phyloP scores from a whole-genome alignment of 2,888 invertebrate species.

The Podotricha telesiphe region DNA sequence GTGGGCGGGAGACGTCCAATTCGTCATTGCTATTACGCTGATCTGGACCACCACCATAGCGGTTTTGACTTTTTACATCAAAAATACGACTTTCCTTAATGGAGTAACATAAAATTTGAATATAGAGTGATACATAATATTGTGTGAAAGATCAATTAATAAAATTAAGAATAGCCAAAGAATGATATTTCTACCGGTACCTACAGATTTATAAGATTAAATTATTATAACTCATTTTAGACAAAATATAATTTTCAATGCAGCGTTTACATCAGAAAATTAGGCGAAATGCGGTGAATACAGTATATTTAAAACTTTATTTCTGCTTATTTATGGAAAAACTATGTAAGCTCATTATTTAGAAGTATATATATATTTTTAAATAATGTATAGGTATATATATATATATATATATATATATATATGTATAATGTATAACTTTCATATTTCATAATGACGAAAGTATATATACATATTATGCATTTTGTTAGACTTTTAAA shows the following conservation, averaged over 20 bases:
- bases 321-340: too few relatives aligned
- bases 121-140: conserved; percentile 27
- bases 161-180: conserved; percentile 2
- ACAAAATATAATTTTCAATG: neutral
- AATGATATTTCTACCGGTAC: too few relatives aligned
- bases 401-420: too few relatives aligned
- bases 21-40: conserved; percentile 73
- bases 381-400: too few relatives aligned
- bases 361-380: too few relatives aligned
- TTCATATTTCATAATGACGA: too few relatives aligned
- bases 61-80: conserved; percentile 44
- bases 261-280: too few relatives aligned
- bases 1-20: conserved; percentile 63
- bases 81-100: conserved; percentile 42
- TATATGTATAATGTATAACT: too few relatives aligned
- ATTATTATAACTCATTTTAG: neutral
- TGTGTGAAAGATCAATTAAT: conserved; percentile 19
- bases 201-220: conserved; percentile 4
- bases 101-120: conserved; percentile 35
- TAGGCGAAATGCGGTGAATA: too few relatives aligned
- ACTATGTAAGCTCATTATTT: too few relatives aligned
- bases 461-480: too few relatives aligned
- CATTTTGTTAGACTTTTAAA: neutral
- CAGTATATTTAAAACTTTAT: too few relatives aligned
- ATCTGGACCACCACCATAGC: conserved; percentile 63